phyloP scores from a whole-genome alignment of 2,797 vertebrate species.

The Oophaga sylvatica region DNA sequence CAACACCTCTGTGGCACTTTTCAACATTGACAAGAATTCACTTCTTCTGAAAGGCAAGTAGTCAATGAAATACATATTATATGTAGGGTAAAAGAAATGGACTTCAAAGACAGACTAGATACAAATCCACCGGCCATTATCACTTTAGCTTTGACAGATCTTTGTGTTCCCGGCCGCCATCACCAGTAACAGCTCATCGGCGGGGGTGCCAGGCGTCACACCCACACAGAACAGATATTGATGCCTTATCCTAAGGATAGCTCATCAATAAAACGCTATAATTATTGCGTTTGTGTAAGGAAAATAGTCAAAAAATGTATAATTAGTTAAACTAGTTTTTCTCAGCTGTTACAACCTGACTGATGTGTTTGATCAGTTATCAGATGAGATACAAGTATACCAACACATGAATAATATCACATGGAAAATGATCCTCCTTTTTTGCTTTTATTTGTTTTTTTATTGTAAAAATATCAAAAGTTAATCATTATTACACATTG shows the following conservation, averaged over 20 bases:
- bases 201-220: too few species aligned
- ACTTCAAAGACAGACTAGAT: not conserved
- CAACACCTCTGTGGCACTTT: not conserved
- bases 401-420: not conserved
- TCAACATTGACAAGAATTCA: slow-evolving; percentile 31
- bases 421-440: not conserved
- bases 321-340: not conserved
- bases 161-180: too few species aligned
- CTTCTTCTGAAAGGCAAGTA: slow-evolving; percentile 19
- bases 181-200: too few species aligned
- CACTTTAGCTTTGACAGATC: too few species aligned
- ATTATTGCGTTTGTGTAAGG: too few species aligned
- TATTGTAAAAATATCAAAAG: not conserved
- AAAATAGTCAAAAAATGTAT: too few species aligned
- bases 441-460: not conserved
- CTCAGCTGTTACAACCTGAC: not conserved
- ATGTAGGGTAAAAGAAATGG: too few species aligned
- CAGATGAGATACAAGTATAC: too few species aligned
- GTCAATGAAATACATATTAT: not conserved
- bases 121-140: too few species aligned
- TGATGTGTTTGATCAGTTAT: not conserved
- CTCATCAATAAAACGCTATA: too few species aligned
- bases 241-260: too few species aligned
- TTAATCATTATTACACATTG: not conserved
- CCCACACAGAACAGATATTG: too few species aligned